Evolutionary conservation across 2,113 vertebrate species (phyloP).

Genomic region (Todiramphus chloris): DNA sequence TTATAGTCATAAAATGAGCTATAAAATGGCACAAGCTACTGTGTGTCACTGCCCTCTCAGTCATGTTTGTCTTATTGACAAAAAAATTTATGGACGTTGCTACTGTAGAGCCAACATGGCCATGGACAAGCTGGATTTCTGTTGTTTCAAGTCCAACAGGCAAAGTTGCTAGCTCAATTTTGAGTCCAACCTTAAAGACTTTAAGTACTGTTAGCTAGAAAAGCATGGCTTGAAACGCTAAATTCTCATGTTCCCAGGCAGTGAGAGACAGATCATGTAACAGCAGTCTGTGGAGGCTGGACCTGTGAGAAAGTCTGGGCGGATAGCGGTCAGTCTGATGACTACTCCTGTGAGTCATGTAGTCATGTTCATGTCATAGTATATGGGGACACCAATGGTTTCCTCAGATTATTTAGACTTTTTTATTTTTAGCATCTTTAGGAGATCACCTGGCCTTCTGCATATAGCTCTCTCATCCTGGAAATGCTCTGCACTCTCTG

Average conservation of each 20-base stretch:
- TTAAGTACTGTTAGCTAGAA: not conserved
- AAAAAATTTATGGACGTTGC: not conserved
- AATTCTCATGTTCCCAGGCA: not conserved
- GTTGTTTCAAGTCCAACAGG: not conserved
- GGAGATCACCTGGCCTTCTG: not conserved
- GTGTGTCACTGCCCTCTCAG: not conserved
- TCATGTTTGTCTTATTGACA: not conserved
- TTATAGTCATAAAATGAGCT: not conserved
- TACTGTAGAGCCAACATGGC: not conserved
- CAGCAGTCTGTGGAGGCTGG: not conserved
- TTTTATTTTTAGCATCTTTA: not conserved
- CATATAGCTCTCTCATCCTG: not conserved
- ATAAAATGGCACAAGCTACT: not conserved
- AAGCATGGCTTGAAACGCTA: not conserved
- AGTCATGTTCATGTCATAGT: not conserved
- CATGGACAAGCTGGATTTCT: not conserved
- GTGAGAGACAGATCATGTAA: not conserved
- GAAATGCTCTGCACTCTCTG: not conserved
- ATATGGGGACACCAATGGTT: not conserved
- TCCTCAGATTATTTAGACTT: not conserved
- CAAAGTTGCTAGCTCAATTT: not conserved
- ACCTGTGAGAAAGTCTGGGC: not conserved
- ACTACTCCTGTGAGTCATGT: not conserved
- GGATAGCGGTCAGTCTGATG: not conserved
- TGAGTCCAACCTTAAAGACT: not conserved